Evolutionary conservation across 2,113 vertebrate genomes (phyloP), one percentile per base, ranked within the genome.

Genomic region (Pithys albifrons): DNA sequence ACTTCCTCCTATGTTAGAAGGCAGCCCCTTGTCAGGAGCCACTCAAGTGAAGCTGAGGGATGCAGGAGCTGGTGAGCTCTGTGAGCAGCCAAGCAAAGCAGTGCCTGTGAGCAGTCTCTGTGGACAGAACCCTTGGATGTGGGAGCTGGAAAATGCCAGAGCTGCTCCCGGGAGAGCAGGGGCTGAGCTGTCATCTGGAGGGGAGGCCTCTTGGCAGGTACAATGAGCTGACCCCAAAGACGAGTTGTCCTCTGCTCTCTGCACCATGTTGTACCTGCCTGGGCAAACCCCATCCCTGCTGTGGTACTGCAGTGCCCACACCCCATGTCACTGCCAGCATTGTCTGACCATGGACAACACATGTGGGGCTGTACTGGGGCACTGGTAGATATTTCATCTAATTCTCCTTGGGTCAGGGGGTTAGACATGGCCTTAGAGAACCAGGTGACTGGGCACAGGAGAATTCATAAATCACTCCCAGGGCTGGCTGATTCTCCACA

Each of bases 261-360:
- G 58, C 7, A 4, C 7, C 15, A 12, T 0, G 0, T 19, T 20
- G 6, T 0, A 11, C 61, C 51, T 10, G 6, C 67, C 55, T 1
- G 3, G 55, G 69, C 65, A 75, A 58, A 54, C 67, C 2, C 1
- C 2, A 33, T 55, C n/a, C 24, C 29, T 12, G 27, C 81, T 2
- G 15, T 7, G 61, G 57, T 39, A 24, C 23, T 46, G 11, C 1
- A 0, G 3, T 2, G 22, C 45, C 29, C 31, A 45, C n/a, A 11
- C 37, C 13, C 4, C 4, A 4, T 2, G 31, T 5, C 89, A 24
- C 37, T 0, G 0, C 45, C 4, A 3, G 61, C 67, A 23, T 9
- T 1, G 1, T 13, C 51, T 31, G 43, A 25, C 23, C 72, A 29
- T 0, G 0, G 5, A 9, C 1, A 19, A 6, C 67, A 28, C 7